Base-by-base conservation (phyloP, 1,140 invertebrate genomes). In the Trichomalopsis sarcophagae region DNA sequence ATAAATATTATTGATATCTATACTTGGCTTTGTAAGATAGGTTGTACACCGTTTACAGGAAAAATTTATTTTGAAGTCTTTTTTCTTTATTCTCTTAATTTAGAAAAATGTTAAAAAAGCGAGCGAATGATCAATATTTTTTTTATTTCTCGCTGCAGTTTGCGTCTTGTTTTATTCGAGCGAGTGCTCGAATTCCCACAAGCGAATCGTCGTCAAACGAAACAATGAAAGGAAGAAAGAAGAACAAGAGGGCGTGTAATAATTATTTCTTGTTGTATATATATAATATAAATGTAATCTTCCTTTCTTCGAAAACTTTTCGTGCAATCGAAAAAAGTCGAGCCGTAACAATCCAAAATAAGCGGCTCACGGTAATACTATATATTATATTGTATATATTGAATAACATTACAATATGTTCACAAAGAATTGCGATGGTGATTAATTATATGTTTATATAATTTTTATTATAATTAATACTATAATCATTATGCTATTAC, bases 321-420 rank as follows among this genome's bases (percentile, higher is more conserved):
- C 85, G 89, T 87, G 76, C 89, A 90, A 89, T 90, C 82, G 85
- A 80, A 83, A 85, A 88, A 88, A 87, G 33, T 84, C 85, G 86
- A 88, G 86, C 84, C 47, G 86, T 83, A 84, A 86, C 81, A 81
- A 74, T 84, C 87, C 87, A 84, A 87, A 88, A 89, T 78, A 81
- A 89, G 88, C 87, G 86, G 86, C 87, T 87, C 85, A 88, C 86
- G 84, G 88, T 86, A 88, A 87, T 87, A 89, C 89, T 91, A 90
- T 91, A 91, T 90, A 91, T 89, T 87, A 88, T 91, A 91, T 89
- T 90, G 88, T 91, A 91, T 89, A 91, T 91, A 92, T 90, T 89
- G 87, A 91, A 88, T 89, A 91, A 91, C 88, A 90, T 88, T 89
- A 87, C 87, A 87, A 87, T 86, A 89, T 88, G 87, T 89, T 88